These are phyloP conservation scores for Ochropleura plecta DNA, from an alignment of 2,888 invertebrate species.

Conservation along the genomic window DNA sequence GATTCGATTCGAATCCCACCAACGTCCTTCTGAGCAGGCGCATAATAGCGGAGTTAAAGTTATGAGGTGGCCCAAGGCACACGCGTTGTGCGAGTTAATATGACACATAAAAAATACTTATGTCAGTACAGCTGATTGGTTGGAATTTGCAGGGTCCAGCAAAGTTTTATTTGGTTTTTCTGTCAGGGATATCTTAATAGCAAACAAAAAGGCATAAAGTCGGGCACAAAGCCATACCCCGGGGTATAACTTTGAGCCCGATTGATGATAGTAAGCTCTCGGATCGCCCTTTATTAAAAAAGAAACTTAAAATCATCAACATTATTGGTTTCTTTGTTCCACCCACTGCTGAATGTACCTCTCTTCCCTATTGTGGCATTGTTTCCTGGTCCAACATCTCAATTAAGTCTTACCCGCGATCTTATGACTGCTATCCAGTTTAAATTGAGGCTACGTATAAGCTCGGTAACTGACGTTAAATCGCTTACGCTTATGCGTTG, in stretches of 20 bases:
- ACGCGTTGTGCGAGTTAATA: slow-evolving; percentile 25
- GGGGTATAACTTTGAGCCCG: not conserved
- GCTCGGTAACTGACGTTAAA: not conserved
- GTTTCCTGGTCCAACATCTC: not conserved
- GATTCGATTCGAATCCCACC: slow-evolving; percentile 60
- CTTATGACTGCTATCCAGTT: not conserved
- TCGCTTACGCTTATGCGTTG: slow-evolving; percentile 67
- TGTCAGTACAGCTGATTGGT: not conserved
- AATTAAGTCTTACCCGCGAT: not conserved
- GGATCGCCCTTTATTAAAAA: not conserved
- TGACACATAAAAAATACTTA: not conserved
- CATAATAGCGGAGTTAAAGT: slow-evolving; percentile 59
- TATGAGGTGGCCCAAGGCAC: slow-evolving; percentile 36
- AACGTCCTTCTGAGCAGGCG: slow-evolving; percentile 64
- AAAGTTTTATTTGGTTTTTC: not conserved
- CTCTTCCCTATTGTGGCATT: not conserved
- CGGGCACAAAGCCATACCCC: too few species aligned
- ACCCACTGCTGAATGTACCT: not conserved
- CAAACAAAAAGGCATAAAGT: too few species aligned
- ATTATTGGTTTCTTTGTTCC: not conserved
- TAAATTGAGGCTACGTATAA: not conserved
- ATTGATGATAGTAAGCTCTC: not conserved
- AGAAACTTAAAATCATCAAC: not conserved
- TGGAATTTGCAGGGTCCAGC: not conserved
- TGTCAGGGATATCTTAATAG: not conserved